Percentiles rank a stretch among this genome's conserved stretches.
These are phyloP conservation scores for Osmerus eperlanus DNA, from an alignment of 2,113 vertebrate genomes.

Conservation along the genomic window DNA sequence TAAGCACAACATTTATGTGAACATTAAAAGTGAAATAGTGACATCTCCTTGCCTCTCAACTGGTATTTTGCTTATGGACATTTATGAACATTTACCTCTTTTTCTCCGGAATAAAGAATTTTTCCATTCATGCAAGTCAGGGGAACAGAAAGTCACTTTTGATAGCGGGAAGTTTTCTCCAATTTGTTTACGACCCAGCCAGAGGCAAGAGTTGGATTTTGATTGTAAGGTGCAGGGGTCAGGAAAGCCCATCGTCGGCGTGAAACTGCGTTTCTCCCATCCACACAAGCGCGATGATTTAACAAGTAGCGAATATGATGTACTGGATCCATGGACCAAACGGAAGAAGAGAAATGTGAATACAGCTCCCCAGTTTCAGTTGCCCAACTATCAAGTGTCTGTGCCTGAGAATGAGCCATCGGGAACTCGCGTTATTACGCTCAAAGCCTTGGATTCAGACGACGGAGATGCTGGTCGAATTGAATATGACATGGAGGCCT, in stretches of 20 bases:
- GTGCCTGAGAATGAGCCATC: slow-evolving; percentile 84
- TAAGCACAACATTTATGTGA: slow-evolving; percentile 31
- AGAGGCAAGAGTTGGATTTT: slow-evolving; percentile 16
- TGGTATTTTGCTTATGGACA: slow-evolving; percentile 23
- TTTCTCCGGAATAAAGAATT: slow-evolving; percentile 21
- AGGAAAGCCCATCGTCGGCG: slow-evolving; percentile 17
- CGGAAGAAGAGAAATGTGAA: slow-evolving; percentile 69
- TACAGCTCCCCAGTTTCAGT: slow-evolving; percentile 78
- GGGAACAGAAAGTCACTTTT: background rate
- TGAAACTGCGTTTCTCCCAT: slow-evolving; percentile 27
- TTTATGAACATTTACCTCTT: slow-evolving; percentile 37
- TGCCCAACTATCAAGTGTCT: slow-evolving; percentile 85
- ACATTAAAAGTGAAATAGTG: slow-evolving; percentile 21
- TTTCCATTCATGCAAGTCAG: slow-evolving; percentile 35
- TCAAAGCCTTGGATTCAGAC: slow-evolving; percentile 78
- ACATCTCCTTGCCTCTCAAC: slow-evolving; percentile 25
- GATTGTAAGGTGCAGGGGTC: slow-evolving; percentile 28
- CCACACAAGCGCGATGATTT: background rate
- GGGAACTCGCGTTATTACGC: slow-evolving; percentile 76
- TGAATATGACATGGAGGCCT: slow-evolving; percentile 80
- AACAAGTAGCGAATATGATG: background rate
- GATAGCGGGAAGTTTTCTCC: background rate
- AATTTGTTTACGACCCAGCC: slow-evolving; percentile 21
- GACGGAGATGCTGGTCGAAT: slow-evolving; percentile 77
- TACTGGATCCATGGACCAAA: slow-evolving; percentile 22